Evolutionary conservation across 2,797 vertebrate species (phyloP).

Genomic region (Lagothrix lagotricha): DNA sequence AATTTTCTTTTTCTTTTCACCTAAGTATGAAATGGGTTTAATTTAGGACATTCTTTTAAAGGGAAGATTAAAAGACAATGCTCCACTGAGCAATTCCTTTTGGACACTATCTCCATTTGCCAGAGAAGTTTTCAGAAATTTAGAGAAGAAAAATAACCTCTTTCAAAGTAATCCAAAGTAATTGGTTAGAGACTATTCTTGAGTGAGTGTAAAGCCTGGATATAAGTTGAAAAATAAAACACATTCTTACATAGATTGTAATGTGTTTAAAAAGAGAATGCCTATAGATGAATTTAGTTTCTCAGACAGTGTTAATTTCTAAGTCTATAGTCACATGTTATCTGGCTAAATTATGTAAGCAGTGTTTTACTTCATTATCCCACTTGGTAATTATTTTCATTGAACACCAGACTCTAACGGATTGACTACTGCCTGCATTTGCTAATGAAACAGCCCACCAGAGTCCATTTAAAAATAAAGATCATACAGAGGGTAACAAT

Average conservation of each 20-base stretch:
- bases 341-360: background rate
- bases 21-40: background rate
- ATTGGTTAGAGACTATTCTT: background rate
- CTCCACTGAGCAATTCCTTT: background rate
- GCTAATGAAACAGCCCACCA: background rate
- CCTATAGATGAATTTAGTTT: background rate
- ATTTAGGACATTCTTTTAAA: conserved; percentile 29
- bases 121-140: conserved; percentile 32
- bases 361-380: background rate
- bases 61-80: conserved; percentile 38
- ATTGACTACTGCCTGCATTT: background rate
- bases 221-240: background rate
- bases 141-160: conserved; percentile 28
- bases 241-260: background rate
- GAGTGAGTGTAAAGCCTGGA: background rate
- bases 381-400: background rate
- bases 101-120: conserved; percentile 41
- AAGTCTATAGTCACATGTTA: background rate
- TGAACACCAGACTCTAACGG: background rate
- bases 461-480: background rate
- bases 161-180: conserved; percentile 35
- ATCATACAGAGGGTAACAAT: background rate
- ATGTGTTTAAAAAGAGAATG: background rate
- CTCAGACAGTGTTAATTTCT: background rate
- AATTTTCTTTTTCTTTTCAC: background rate